Base-by-base conservation (phyloP, 2,797 vertebrate species). In the Aulostomus chinensis region DNA sequence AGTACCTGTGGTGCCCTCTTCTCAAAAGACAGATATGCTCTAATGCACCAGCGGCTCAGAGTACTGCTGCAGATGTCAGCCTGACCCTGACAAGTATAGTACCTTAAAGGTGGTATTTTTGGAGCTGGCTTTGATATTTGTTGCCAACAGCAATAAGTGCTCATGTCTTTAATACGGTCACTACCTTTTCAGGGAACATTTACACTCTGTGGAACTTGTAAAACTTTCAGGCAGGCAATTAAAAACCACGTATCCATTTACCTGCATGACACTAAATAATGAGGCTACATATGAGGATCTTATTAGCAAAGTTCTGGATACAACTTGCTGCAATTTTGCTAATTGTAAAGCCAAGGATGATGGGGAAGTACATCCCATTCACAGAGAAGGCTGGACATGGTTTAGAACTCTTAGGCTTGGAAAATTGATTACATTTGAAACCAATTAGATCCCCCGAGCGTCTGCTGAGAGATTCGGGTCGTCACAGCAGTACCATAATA, bases 31-130 rank as follows among this genome's bases (percentile, higher is more conserved):
- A 65, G 68, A 77, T 59, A 68, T 76, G 75, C 52, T 39, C 66
- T 58, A 52, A 75, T 55, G 78, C 79, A 80, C 62, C 73, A 49
- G 58, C 61, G 57, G 62, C 58, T 76, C 49, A 43, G 12, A 58
- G 62, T 67, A 57, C 65, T 45, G 69, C 39, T 70, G 61, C 64
- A 73, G 64, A 81, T 79, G 78, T 83, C 76, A 74, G 59, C 47
- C 58, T 62, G 50, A 45, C 47, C 37, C 30, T 16, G 4, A 58
- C 33, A 7, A 2, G 9, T 34, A 15, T 2, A n/a, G 5, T 7
- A 15, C 14, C 3, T 17, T 26, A 47, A 41, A 38, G 24, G 9
- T 37, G 21, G 1, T 29, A 2, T 22, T 14, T 13, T 24, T 15
- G 2, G 2, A 25, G 3, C 7, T 30, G 14, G 9, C 36, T 28